Conservation (phyloP, 2,113 vertebrate species). For the Calidris pygmaea region DNA sequence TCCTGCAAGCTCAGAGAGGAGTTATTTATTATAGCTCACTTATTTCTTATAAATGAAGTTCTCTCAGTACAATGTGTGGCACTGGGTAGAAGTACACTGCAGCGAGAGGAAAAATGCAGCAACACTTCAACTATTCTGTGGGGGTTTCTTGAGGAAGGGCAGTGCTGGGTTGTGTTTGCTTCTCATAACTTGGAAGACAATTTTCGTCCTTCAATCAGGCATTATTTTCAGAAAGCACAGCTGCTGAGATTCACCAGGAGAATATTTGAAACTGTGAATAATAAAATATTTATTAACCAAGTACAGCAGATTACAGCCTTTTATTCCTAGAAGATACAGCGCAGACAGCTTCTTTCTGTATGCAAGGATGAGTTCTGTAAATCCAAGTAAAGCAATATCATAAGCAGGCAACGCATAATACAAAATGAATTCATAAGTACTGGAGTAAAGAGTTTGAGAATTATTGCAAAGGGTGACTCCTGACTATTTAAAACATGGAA, state of each 20-base stretch:
- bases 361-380: background rate
- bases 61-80: fast-evolving
- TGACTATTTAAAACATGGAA: background rate
- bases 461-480: background rate
- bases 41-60: background rate
- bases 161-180: background rate
- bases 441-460: background rate
- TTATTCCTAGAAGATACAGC: background rate
- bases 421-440: background rate
- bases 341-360: background rate
- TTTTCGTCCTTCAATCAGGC: background rate
- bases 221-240: background rate
- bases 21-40: background rate
- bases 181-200: background rate
- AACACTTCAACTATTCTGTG: fast-evolving
- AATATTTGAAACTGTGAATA: background rate
- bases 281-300: background rate
- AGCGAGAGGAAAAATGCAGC: background rate
- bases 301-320: background rate
- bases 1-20: background rate
- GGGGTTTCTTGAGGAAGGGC: background rate
- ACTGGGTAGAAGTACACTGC: background rate
- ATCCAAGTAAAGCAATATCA: background rate
- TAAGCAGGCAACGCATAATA: background rate
- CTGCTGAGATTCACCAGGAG: background rate